Percentiles rank a stretch among this genome's conserved stretches.
phyloP scores from a whole-genome alignment of 2,797 vertebrate species.

The Eulemur mongoz region DNA sequence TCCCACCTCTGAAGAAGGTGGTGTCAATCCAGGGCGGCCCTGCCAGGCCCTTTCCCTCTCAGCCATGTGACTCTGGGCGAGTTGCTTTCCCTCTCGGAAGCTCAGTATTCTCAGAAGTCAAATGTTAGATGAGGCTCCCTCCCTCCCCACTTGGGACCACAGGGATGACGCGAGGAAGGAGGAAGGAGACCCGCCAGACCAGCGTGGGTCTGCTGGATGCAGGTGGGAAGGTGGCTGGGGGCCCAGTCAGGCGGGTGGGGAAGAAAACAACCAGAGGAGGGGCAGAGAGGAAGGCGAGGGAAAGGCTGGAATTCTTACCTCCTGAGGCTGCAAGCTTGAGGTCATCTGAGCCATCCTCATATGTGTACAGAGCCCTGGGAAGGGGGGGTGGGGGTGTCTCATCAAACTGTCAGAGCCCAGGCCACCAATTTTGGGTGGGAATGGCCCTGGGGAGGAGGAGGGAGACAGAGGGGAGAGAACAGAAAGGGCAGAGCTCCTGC shows the following conservation, averaged over 20 bases:
- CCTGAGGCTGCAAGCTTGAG: constrained; percentile 93
- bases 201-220: constrained; percentile 10
- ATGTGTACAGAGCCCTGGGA: constrained; percentile 96
- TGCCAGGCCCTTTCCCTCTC: background rate
- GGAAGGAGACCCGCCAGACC: constrained; percentile 45
- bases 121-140: background rate
- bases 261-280: constrained; percentile 39
- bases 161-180: background rate
- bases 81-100: constrained; percentile 11
- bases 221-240: background rate
- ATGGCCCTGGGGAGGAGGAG: constrained; percentile 28
- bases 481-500: background rate
- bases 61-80: background rate
- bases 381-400: constrained; percentile 21
- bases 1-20: background rate
- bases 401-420: background rate
- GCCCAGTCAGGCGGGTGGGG: constrained; percentile 42
- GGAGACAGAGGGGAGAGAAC: background rate
- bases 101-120: background rate
- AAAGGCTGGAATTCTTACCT: constrained; percentile 86
- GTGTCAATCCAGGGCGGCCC: background rate
- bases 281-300: background rate
- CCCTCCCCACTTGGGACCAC: background rate
- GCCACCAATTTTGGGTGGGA: constrained; percentile 58
- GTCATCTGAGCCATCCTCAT: constrained; percentile 94